These are phyloP conservation scores for Taxidea taxus DNA, from an alignment of 2,113 vertebrate genomes.

Conservation along the genomic window DNA sequence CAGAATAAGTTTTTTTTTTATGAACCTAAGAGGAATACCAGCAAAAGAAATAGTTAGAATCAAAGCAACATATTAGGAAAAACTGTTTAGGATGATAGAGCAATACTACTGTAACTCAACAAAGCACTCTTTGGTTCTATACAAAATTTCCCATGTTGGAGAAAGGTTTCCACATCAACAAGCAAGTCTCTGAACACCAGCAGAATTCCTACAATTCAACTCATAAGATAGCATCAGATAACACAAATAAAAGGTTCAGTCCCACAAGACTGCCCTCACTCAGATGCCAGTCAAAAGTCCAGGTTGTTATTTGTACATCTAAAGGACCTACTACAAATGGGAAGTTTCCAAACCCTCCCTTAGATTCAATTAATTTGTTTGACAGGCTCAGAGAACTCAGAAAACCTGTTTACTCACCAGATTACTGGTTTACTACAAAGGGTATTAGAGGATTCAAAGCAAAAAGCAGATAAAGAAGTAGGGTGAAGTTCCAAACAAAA, in stretches of 20 bases:
- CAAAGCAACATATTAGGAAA: neutral
- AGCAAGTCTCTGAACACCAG: neutral
- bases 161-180: neutral
- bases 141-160: neutral
- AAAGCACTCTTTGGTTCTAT: neutral
- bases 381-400: neutral
- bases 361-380: neutral
- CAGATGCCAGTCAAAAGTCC: neutral
- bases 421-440: neutral
- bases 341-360: neutral
- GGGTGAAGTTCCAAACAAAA: neutral
- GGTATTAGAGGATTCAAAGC: neutral
- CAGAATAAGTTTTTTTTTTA: neutral
- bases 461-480: neutral
- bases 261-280: neutral
- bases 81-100: neutral
- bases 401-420: neutral
- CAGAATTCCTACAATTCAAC: neutral
- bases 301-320: neutral
- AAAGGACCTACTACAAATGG: neutral
- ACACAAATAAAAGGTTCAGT: no score
- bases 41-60: neutral
- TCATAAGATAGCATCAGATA: no score
- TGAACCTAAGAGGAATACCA: no score
- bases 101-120: neutral